Conservation (phyloP, 2,113 vertebrate species). For the Rhabdomys dilectus region DNA sequence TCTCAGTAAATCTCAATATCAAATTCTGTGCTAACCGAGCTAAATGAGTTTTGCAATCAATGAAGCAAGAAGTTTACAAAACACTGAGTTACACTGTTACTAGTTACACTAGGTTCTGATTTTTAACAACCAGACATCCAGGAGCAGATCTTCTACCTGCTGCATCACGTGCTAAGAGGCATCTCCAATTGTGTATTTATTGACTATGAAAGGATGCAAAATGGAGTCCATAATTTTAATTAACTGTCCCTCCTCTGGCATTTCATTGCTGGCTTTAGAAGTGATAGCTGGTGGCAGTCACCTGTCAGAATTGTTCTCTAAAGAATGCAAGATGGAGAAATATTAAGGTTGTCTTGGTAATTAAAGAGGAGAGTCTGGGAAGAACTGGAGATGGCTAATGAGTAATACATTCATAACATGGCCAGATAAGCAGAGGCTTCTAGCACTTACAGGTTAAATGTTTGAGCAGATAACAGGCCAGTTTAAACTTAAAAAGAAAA, state of each 20-base stretch:
- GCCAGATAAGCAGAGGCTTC: constrained; percentile 56
- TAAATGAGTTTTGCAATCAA: background rate
- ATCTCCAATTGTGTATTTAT: constrained; percentile 70
- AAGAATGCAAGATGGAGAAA: constrained; percentile 66
- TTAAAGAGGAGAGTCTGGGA: constrained; percentile 26
- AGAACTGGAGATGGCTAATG: constrained; percentile 33
- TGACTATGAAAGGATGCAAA: constrained; percentile 67
- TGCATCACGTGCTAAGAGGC: constrained; percentile 63
- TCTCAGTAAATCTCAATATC: constrained; percentile 34
- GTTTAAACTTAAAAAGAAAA: constrained; percentile 48
- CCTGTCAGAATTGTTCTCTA: constrained; percentile 69
- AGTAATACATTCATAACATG: constrained; percentile 66
- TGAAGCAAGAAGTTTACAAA: background rate
- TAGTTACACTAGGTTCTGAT: constrained; percentile 37
- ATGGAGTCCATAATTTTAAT: constrained; percentile 76
- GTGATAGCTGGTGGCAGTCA: constrained; percentile 52
- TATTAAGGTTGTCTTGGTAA: constrained; percentile 62
- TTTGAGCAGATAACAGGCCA: constrained; percentile 62
- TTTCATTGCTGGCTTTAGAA: constrained; percentile 77
- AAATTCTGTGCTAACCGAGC: constrained; percentile 22
- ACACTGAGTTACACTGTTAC: constrained; percentile 12
- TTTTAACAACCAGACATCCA: constrained; percentile 55
- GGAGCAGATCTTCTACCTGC: constrained; percentile 65
- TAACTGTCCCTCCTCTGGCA: constrained; percentile 63
- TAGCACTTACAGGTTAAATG: constrained; percentile 65